Evolutionary conservation across 2,888 invertebrate species (phyloP), one percentile per base, ranked within the genome.

Genomic region (Poecilobothrus nobilitatus): DNA sequence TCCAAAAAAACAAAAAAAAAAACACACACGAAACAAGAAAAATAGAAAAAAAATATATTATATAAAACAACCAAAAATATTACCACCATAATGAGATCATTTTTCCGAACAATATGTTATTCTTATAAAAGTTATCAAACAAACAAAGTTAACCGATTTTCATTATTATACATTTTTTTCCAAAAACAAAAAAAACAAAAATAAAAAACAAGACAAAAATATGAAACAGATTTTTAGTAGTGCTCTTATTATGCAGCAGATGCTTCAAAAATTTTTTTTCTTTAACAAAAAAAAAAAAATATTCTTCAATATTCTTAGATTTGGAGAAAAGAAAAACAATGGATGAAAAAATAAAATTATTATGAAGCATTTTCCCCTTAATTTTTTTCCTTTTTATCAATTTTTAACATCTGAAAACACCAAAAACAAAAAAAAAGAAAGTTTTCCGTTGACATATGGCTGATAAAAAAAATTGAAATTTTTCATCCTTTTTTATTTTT

Each of bases 91-190:
- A 53, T 53, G 53, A 53, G 53, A 53, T 53, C 53, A 53, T 53
- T 53, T 53, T 53, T 18, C n/a, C n/a, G 53, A 53, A 53, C 53
- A 53, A 53, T 53, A 53, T 53, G 53, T 8, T 53, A 27, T 53
- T 53, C 37, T 18, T 53, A 53, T n/a, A 53, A 53, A 53, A 53
- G 18, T 53, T 53, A 53, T 53, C 53, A 53, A 41, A 12, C 44
- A 44, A 44, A 44, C 53, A 53, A 53, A 53, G 53, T 53, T 53
- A 53, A 53, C 53, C 53, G 53, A 53, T 53, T 53, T 53, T 53
- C 53, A 53, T 53, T 53, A 53, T 53, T 53, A 53, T 2, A 4
- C 53, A 15, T 53, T 15, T 53, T 15, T 12, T 12, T 12, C 9
- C 7, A 9, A 18, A 53, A 15, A 53, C 7, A 53, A 18, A 53